phyloP scores from a whole-genome alignment of 2,888 invertebrate genomes.

The Epinotia ramella region DNA sequence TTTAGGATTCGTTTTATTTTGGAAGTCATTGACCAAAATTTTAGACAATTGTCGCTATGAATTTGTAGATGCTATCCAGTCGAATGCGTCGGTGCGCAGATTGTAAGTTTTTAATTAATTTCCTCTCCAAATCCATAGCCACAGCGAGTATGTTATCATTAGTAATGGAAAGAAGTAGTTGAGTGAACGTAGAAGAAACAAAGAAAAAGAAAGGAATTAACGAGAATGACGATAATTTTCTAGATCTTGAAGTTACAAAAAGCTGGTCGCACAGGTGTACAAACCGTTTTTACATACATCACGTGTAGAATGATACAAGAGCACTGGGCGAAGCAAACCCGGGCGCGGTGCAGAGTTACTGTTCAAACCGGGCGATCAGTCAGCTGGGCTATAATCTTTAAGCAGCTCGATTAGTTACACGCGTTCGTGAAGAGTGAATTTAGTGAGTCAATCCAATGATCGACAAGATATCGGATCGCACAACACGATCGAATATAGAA shows the following conservation, averaged over 20 bases:
- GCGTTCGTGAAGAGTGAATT: constrained; percentile 6
- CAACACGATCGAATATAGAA: constrained; percentile 7
- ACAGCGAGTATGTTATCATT: constrained; percentile 51
- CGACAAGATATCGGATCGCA: background rate
- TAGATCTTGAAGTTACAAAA: constrained; percentile 30
- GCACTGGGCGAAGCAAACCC: constrained; percentile 23
- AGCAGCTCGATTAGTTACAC: constrained; percentile 18
- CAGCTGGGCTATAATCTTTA: constrained; percentile 27
- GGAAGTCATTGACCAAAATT: constrained; percentile 49
- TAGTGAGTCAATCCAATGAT: constrained; percentile 14
- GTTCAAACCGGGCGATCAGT: constrained; percentile 8
- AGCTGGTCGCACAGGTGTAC: constrained; percentile 18
- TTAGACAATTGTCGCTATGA: constrained; percentile 45
- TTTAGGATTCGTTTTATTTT: constrained; percentile 47
- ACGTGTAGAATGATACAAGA: constrained; percentile 10
- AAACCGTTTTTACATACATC: constrained; percentile 6
- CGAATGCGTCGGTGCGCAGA: constrained; percentile 34
- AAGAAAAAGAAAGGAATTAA: constrained; percentile 57
- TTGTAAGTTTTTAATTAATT: background rate
- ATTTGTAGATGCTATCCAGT: constrained; percentile 51
- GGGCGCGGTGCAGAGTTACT: constrained; percentile 12
- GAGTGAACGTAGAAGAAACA: constrained; percentile 62
- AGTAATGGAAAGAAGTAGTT: constrained; percentile 60
- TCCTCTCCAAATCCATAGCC: constrained; percentile 61
- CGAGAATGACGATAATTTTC: constrained; percentile 48